Percentiles rank a stretch among this genome's conserved stretches.
These are phyloP conservation scores for Chydorus sphaericus DNA, from an alignment of 2,888 invertebrate species.

Conservation along the genomic window DNA sequence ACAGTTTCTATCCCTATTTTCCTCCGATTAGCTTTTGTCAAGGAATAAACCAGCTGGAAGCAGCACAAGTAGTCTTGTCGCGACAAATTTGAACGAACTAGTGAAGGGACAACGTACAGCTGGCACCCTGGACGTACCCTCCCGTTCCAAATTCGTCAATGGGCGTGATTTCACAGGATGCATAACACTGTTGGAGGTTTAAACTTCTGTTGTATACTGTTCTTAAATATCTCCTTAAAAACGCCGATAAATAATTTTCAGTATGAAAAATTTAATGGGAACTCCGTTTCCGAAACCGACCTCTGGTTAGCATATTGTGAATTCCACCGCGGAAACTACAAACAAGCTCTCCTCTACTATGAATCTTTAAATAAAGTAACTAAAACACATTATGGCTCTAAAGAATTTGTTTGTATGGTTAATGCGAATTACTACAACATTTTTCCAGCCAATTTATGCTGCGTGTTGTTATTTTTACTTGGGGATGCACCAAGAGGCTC, in stretches of 20 bases:
- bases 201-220: slow-evolving; percentile 5
- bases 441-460: slow-evolving; percentile 52
- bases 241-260: slow-evolving; percentile 23
- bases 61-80: slow-evolving; percentile 12
- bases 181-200: slow-evolving; percentile 75
- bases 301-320: slow-evolving; percentile 90
- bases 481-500: slow-evolving; percentile 62
- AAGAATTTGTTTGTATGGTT: slow-evolving; percentile 45
- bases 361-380: slow-evolving; percentile 33
- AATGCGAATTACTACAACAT: too few species aligned
- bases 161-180: slow-evolving; percentile 90
- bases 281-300: slow-evolving; percentile 40
- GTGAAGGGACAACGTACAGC: slow-evolving; percentile 10
- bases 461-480: slow-evolving; percentile 93
- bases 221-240: slow-evolving; percentile 16
- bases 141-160: slow-evolving; percentile 74
- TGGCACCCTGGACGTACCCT: slow-evolving; percentile 45
- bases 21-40: slow-evolving; percentile 50
- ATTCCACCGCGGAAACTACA: slow-evolving; percentile 90
- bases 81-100: slow-evolving; percentile 10
- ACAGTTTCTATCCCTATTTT: not conserved
- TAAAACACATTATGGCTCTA: slow-evolving; percentile 38
- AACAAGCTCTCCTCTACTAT: slow-evolving; percentile 59
- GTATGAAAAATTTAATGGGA: slow-evolving; percentile 40
- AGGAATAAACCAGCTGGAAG: slow-evolving; percentile 55